phyloP scores from a whole-genome alignment of 1,140 invertebrate species.

The Neomicropteryx cornuta region DNA sequence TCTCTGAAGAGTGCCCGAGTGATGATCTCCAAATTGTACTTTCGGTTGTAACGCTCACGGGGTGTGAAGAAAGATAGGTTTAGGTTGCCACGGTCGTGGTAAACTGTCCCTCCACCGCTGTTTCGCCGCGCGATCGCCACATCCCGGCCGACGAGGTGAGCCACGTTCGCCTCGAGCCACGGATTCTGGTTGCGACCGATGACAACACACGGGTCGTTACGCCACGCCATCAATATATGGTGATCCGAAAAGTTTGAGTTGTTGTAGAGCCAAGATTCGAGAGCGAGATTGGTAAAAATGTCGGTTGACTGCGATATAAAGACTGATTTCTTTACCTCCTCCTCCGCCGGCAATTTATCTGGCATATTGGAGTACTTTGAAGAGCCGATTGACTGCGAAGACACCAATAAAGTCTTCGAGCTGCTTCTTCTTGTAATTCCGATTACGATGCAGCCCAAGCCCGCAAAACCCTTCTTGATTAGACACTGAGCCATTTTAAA shows the following conservation, averaged over 20 bases:
- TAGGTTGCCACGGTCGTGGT: slow-evolving; percentile 88
- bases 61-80: slow-evolving; percentile 86
- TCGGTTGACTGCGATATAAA: slow-evolving; percentile 85
- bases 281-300: slow-evolving; percentile 82
- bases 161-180: slow-evolving; percentile 81
- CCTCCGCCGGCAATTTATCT: slow-evolving; percentile 29
- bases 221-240: slow-evolving; percentile 80
- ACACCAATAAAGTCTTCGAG: slow-evolving; percentile 12
- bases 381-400: not conserved
- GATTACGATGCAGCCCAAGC: slow-evolving; percentile 25
- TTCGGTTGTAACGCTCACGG: slow-evolving; percentile 65
- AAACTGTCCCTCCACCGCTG: slow-evolving; percentile 95
- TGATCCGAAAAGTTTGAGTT: slow-evolving; percentile 72
- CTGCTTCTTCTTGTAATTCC: slow-evolving; percentile 28
- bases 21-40: slow-evolving; percentile 77
- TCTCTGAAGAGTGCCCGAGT: slow-evolving; percentile 64
- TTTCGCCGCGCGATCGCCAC: slow-evolving; percentile 74
- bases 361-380: slow-evolving; percentile 4
- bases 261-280: slow-evolving; percentile 91
- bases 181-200: slow-evolving; percentile 96
- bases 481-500: slow-evolving; percentile 32
- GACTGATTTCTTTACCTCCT: slow-evolving; percentile 64
- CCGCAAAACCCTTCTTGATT: slow-evolving; percentile 28
- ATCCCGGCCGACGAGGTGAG: slow-evolving; percentile 44
- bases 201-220: slow-evolving; percentile 87